Percentiles rank a stretch among this genome's conserved stretches.
These are phyloP conservation scores for Tachuris rubrigastra DNA, from an alignment of 2,113 vertebrate species.

Conservation along the genomic window DNA sequence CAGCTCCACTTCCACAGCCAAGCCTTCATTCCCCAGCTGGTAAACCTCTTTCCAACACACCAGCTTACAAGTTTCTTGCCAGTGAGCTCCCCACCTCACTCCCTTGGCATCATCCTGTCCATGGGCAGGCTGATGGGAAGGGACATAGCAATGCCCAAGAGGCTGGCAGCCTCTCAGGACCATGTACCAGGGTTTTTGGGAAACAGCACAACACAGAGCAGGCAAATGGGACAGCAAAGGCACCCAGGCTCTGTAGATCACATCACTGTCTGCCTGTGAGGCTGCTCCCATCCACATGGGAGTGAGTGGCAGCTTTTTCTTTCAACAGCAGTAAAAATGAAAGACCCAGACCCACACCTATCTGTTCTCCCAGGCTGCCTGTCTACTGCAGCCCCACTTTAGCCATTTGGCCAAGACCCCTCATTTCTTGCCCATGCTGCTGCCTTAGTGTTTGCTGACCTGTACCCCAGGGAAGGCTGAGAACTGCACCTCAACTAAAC, in stretches of 20 bases:
- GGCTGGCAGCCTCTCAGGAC: background rate
- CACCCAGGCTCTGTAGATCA: background rate
- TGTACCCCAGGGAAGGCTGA: background rate
- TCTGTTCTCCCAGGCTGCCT: background rate
- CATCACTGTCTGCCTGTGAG: background rate
- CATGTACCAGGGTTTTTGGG: background rate
- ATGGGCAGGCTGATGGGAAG: rapidly evolving
- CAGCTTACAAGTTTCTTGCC: background rate
- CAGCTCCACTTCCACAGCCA: background rate
- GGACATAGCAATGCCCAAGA: background rate
- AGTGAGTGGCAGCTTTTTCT: background rate
- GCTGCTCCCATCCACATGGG: background rate
- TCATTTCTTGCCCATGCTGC: background rate
- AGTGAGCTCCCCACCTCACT: background rate
- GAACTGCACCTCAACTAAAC: background rate
- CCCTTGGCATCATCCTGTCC: rapidly evolving
- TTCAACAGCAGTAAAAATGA: background rate
- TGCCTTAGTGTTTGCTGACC: background rate
- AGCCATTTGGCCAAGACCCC: background rate
- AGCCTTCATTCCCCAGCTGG: background rate
- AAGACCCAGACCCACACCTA: background rate
- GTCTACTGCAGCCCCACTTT: background rate
- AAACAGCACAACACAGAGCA: background rate
- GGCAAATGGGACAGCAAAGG: background rate
- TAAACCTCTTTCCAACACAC: background rate